These are phyloP conservation scores for Sesia apiformis DNA, from an alignment of 2,888 invertebrate species.

Conservation along the genomic window DNA sequence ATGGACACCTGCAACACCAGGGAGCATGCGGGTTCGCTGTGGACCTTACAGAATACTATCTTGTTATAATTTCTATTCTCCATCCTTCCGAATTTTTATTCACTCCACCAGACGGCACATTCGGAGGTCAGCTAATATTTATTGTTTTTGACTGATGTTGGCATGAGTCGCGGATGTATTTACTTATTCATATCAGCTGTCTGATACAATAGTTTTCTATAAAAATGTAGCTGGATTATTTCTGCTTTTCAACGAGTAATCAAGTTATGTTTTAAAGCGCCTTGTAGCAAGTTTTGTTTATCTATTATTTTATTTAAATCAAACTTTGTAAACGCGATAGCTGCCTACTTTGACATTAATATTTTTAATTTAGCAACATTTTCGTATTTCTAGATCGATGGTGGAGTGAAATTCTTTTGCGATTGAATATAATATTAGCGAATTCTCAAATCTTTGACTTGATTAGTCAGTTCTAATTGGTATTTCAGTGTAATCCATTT, in stretches of 20 bases:
- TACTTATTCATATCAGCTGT: neutral
- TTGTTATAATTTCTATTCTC: too few relatives aligned
- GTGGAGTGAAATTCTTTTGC: slow-evolving; percentile 8
- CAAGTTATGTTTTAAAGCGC: neutral
- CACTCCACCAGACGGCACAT: too few relatives aligned
- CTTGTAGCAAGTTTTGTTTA: too few relatives aligned
- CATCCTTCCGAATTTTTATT: too few relatives aligned
- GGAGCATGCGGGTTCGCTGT: too few relatives aligned
- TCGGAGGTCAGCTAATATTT: too few relatives aligned
- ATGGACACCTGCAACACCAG: too few relatives aligned
- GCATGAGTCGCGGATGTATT: too few relatives aligned
- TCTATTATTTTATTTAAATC: neutral
- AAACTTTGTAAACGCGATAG: neutral
- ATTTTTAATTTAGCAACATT: slow-evolving; percentile 6
- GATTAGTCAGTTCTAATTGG: slow-evolving; percentile 1
- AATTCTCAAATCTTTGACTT: neutral
- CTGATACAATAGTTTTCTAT: neutral
- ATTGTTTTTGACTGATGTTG: too few relatives aligned
- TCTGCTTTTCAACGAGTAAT: neutral
- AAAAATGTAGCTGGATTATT: neutral
- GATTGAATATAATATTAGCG: slow-evolving; percentile 6
- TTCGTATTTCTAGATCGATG: slow-evolving; percentile 13
- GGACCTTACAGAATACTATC: too few relatives aligned
- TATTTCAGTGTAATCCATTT: slow-evolving; percentile 3
- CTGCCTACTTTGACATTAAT: neutral